Base-by-base conservation (phyloP, 2,888 invertebrate species). In the Megalurothrips usitatus region DNA sequence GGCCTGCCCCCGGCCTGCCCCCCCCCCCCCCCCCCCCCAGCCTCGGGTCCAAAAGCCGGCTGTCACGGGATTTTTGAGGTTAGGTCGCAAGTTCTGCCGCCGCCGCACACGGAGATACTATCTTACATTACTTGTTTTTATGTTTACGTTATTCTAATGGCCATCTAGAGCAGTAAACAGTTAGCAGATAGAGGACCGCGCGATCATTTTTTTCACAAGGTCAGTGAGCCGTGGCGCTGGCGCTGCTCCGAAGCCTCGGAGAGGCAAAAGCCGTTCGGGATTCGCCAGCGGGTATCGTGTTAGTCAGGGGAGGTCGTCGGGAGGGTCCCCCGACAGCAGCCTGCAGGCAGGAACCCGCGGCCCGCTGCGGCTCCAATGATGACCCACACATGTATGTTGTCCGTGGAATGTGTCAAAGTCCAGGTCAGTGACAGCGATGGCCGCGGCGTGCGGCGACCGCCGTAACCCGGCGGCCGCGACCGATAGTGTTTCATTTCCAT, bases 371-470 rank as follows among this genome's bases (percentile, higher is more conserved):
- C 34, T 43, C 34, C 26, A 75, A 26, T 75, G 68, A 75, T 75
- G 68, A 75, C 68, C 68, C 68, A 26, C 3, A 26, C 68, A 23
- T 75, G n/a, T 23, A 19, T 52, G 52, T 68, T 68, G 23, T n/a
- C 68, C 68, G 68, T 26, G 68, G 68, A 75, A 75, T 75, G 68
- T 75, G 12, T 75, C 47, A 78, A 79, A 79, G 48, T 79, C 43
- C 81, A 63, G 48, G 19, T 63, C 52, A 79, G 63, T n/a, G n/a
- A 63, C 48, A 75, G 68, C 11, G 9, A 11, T 1, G 34, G 34
- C 34, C 34, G 34, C 6, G 34, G 34, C 6, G 6, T 43, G 3
- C 34, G 34, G 34, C 34, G 52, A 52, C 34, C 34, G 34, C 3
- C 34, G 3, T 6, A 6, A 6, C 34, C 34, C 34, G 34, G 34